Evolutionary conservation across 1,140 invertebrate species (phyloP).

Genomic region (Thalassaphorura encarpata): DNA sequence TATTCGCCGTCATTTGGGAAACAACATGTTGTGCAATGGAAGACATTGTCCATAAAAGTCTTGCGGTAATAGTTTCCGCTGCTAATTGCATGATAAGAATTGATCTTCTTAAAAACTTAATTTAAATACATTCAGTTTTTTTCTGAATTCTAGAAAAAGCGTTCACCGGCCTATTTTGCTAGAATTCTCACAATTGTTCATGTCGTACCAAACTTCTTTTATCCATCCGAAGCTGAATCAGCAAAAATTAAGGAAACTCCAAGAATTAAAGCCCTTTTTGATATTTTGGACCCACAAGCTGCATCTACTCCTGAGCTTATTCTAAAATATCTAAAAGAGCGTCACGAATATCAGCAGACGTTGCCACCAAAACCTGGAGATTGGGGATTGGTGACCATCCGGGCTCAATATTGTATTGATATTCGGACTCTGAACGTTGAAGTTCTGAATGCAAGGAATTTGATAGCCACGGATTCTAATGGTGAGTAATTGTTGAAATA

Average conservation of each 20-base stretch:
- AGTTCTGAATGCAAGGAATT: conserved; percentile 79
- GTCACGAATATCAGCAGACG: conserved; percentile 41
- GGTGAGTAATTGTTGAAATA: conserved; percentile 43
- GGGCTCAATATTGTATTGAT: conserved; percentile 54
- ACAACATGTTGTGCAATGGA: conserved; percentile 57
- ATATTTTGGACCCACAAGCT: conserved; percentile 24
- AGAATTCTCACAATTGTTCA: conserved; percentile 75
- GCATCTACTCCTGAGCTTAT: conserved; percentile 28
- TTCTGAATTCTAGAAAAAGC: conserved; percentile 54
- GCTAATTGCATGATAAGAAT: too few species aligned
- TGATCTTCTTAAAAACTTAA: not conserved
- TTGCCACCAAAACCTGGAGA: conserved; percentile 30
- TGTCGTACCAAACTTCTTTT: conserved; percentile 77
- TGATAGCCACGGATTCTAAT: conserved; percentile 76
- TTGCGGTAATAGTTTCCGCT: conserved; percentile 52
- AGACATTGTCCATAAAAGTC: conserved; percentile 59
- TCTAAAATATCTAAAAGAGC: conserved; percentile 22
- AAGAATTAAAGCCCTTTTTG: conserved; percentile 21
- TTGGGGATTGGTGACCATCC: conserved; percentile 54
- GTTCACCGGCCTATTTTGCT: conserved; percentile 75
- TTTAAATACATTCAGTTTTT: conserved; percentile 5
- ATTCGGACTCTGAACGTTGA: conserved; percentile 49
- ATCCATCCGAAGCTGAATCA: conserved; percentile 46
- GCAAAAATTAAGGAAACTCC: conserved; percentile 13
- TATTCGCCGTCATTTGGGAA: conserved; percentile 66